Conservation (phyloP, 2,113 vertebrate species). For the Pluvianellus socialis region DNA sequence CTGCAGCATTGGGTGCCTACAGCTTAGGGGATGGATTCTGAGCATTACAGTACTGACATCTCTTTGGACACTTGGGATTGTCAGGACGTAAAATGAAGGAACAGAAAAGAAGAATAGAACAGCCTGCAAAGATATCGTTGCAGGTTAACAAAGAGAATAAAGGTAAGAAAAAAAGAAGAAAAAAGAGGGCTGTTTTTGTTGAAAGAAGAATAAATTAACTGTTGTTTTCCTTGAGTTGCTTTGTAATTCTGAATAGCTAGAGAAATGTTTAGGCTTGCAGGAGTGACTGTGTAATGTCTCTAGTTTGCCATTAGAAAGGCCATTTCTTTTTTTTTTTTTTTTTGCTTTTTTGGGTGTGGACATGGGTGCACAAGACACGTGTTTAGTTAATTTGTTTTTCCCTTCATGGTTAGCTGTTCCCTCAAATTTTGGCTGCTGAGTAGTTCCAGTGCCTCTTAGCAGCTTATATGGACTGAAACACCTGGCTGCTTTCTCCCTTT, state of each 20-base stretch:
- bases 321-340: rapidly evolving
- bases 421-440: background rate
- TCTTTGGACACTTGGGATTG: background rate
- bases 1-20: background rate
- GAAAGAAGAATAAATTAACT: background rate
- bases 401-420: background rate
- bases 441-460: background rate
- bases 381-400: background rate
- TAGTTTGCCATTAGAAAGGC: background rate
- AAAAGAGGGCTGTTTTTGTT: rapidly evolving
- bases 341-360: no score
- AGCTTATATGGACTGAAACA: background rate
- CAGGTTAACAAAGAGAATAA: background rate
- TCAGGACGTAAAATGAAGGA: background rate
- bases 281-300: background rate
- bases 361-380: rapidly evolving
- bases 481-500: background rate
- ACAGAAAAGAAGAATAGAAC: background rate
- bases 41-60: background rate
- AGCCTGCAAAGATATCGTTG: background rate
- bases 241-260: background rate
- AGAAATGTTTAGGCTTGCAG: background rate
- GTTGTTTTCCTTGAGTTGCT: background rate
- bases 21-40: background rate
- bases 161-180: background rate